Conservation (phyloP, 2,888 invertebrate species). For the Brachycybe producta region DNA sequence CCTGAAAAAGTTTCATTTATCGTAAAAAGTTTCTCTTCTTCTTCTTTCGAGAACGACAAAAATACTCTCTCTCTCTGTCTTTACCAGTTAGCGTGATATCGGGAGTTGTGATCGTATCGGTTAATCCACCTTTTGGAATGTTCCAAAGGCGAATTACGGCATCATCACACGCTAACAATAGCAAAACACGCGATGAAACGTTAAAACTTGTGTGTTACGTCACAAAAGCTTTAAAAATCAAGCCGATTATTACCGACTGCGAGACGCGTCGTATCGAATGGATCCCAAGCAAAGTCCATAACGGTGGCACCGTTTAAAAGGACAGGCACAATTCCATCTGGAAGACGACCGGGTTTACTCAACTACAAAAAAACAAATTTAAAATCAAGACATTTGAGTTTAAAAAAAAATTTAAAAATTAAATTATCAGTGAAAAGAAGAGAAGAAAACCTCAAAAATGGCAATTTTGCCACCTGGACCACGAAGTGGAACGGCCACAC, state of each 20-base stretch:
- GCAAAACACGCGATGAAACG: slow-evolving; percentile 15
- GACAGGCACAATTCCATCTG: slow-evolving; percentile 71
- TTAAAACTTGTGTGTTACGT: no score
- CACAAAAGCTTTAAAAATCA: not conserved
- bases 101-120: slow-evolving; percentile 66
- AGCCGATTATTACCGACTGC: slow-evolving; percentile 46
- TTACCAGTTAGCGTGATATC: slow-evolving; percentile 44
- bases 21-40: no score
- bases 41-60: no score
- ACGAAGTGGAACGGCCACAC: slow-evolving; percentile 78
- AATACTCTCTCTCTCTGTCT: no score
- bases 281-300: slow-evolving; percentile 91
- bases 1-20: no score
- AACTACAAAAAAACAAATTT: slow-evolving; percentile 38
- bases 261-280: slow-evolving; percentile 64
- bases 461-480: slow-evolving; percentile 85
- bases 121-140: slow-evolving; percentile 56
- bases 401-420: not conserved
- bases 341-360: slow-evolving; percentile 57
- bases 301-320: slow-evolving; percentile 77
- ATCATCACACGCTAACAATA: slow-evolving; percentile 62
- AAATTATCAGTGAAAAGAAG: not conserved
- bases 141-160: slow-evolving; percentile 69
- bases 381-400: not conserved
- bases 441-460: slow-evolving; percentile 62